These are phyloP conservation scores for Solenopsis fugax DNA, from an alignment of 1,140 invertebrate species.

Conservation along the genomic window DNA sequence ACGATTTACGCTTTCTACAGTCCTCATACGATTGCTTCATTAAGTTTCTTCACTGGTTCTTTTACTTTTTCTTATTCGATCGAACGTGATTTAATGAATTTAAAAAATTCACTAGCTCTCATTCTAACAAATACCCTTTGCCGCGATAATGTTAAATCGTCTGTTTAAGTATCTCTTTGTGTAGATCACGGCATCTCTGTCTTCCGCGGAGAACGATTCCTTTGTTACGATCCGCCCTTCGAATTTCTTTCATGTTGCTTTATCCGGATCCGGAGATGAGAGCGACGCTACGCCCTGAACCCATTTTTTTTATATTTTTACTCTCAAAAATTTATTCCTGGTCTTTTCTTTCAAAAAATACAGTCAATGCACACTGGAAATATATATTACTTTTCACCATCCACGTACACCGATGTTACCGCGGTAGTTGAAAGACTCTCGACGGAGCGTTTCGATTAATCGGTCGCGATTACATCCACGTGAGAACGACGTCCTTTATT, in stretches of 20 bases:
- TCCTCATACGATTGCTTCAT: not conserved
- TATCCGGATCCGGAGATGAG: not conserved
- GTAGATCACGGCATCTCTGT: not conserved
- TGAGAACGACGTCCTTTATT: not conserved
- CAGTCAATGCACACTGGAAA: not conserved
- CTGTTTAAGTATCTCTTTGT: not conserved
- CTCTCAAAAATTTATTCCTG: not conserved
- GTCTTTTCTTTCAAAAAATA: not conserved
- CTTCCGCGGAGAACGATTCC: not conserved
- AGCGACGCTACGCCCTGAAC: not conserved
- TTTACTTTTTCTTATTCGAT: not conserved
- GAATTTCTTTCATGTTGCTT: not conserved
- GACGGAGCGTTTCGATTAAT: not conserved
- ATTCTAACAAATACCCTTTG: not conserved
- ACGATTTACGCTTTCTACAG: not conserved
- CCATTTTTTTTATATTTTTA: not conserved
- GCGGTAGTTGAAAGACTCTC: not conserved
- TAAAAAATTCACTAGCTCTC: not conserved
- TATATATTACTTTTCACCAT: conserved; percentile 2
- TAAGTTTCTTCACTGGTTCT: not conserved
- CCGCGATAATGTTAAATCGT: not conserved
- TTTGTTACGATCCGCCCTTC: conserved; percentile 7
- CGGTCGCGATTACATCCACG: conserved; percentile 1
- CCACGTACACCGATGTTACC: not conserved
- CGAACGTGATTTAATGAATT: not conserved